phyloP scores from a whole-genome alignment of 2,888 invertebrate species.

The Spodoptera picta region DNA sequence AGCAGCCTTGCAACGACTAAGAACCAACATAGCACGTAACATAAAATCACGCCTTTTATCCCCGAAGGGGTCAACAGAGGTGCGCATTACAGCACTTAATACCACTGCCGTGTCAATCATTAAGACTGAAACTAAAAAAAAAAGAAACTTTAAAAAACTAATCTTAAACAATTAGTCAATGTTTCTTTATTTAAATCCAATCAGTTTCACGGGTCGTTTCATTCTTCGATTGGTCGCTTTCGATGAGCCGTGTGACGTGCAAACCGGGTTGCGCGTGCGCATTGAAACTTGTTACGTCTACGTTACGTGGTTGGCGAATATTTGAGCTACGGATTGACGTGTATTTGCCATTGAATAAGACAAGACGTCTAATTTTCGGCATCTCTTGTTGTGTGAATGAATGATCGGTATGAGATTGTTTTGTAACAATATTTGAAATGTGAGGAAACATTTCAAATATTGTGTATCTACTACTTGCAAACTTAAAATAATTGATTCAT shows the following conservation, averaged over 20 bases:
- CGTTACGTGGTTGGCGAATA: conserved; percentile 29
- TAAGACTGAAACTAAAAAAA: neutral
- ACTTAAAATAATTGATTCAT: too few relatives aligned
- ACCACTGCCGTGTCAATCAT: too few relatives aligned
- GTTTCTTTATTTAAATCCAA: conserved; percentile 1
- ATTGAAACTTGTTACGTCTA: conserved; percentile 11
- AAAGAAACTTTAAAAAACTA: neutral
- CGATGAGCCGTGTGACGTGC: conserved; percentile 13
- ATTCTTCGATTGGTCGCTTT: conserved; percentile 13
- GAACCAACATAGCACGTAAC: too few relatives aligned
- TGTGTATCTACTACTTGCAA: too few relatives aligned
- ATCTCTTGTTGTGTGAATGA: conserved; percentile 2
- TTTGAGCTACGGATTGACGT: conserved; percentile 9
- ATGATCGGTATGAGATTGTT: neutral
- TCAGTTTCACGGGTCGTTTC: conserved; percentile 11
- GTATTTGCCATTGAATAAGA: neutral
- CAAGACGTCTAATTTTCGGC: neutral
- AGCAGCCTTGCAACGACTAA: too few relatives aligned
- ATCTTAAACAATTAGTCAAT: neutral
- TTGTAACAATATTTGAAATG: too few relatives aligned
- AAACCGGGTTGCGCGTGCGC: conserved; percentile 30
- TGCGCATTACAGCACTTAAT: too few relatives aligned
- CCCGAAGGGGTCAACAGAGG: too few relatives aligned
- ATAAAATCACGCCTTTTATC: too few relatives aligned
- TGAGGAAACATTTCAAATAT: too few relatives aligned